These are phyloP conservation scores for Epirrhoe alternata DNA, from an alignment of 2,888 invertebrate genomes.

Conservation along the genomic window DNA sequence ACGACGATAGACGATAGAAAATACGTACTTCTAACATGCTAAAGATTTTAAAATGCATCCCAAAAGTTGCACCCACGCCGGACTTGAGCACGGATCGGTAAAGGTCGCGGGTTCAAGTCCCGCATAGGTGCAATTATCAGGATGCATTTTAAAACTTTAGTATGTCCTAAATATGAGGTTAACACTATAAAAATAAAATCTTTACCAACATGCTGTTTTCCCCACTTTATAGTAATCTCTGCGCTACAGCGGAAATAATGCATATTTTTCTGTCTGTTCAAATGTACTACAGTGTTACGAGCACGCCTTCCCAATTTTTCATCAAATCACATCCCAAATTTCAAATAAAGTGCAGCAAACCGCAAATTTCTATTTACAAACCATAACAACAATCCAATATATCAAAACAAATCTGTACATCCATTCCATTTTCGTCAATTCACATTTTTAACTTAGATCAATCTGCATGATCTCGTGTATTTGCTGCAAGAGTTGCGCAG, in stretches of 20 bases:
- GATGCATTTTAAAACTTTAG: too few species aligned
- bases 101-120: too few species aligned
- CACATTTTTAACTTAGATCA: background rate
- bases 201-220: background rate
- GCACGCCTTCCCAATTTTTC: background rate
- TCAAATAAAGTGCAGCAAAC: constrained; percentile 36
- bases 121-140: too few species aligned
- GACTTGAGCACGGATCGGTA: too few species aligned
- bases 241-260: constrained; percentile 63
- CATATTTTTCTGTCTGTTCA: constrained; percentile 71
- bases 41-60: too few species aligned
- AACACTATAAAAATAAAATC: too few species aligned
- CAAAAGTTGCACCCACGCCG: too few species aligned
- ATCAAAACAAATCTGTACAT: background rate
- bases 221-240: background rate
- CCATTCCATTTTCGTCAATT: background rate
- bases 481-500: too few species aligned
- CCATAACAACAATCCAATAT: background rate
- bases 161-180: too few species aligned
- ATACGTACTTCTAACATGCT: too few species aligned
- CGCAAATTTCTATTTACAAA: background rate
- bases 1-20: background rate
- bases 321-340: constrained; percentile 32
- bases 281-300: background rate
- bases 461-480: background rate